phyloP scores from a whole-genome alignment of 1,140 invertebrate genomes.

The Eupristina koningsbergeri region DNA sequence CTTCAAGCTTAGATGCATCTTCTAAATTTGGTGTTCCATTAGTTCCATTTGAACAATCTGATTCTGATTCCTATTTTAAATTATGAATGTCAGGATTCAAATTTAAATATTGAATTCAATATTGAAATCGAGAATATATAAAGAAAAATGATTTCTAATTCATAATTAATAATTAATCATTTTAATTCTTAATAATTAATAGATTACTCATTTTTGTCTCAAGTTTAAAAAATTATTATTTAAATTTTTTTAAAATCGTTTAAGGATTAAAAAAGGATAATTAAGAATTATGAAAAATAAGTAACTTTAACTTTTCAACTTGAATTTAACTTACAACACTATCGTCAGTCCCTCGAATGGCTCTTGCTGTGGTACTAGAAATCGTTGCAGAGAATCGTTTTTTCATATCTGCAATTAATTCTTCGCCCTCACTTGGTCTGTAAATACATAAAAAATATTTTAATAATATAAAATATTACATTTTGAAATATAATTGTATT shows the following conservation, averaged over 20 bases:
- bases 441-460: not conserved
- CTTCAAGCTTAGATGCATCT: constrained; percentile 78
- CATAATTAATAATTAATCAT: too few relatives aligned
- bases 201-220: too few relatives aligned
- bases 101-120: not conserved
- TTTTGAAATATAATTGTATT: not conserved
- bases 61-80: constrained; percentile 39
- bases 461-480: not conserved
- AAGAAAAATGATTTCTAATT: not conserved
- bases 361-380: constrained; percentile 37
- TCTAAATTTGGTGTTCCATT: constrained; percentile 72
- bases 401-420: constrained; percentile 82
- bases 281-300: too few relatives aligned
- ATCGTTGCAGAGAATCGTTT: constrained; percentile 77
- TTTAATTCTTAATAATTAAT: too few relatives aligned
- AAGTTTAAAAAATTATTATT: too few relatives aligned
- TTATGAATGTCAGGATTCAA: not conserved
- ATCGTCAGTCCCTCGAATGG: constrained; percentile 53
- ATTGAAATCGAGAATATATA: not conserved
- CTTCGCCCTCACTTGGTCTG: constrained; percentile 77
- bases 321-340: constrained; percentile 49
- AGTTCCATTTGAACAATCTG: constrained; percentile 48
- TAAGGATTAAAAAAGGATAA: too few relatives aligned
- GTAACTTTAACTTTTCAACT: not conserved
- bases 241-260: too few relatives aligned